Evolutionary conservation across 2,888 invertebrate genomes (phyloP).

Genomic region (Troilus luridus): DNA sequence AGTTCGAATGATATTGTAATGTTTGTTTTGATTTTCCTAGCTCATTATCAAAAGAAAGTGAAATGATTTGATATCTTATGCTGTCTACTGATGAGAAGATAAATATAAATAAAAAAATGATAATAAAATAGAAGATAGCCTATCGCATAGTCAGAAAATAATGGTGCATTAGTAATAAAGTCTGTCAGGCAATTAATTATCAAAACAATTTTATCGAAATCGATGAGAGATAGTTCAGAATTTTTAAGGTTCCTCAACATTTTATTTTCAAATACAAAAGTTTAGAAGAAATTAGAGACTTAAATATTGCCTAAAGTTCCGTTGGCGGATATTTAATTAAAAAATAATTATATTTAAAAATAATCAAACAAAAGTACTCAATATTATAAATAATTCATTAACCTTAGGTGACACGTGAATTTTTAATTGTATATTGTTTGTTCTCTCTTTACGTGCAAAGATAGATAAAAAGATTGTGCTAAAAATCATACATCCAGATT

Average conservation of each 20-base stretch:
- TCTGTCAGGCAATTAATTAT: not conserved
- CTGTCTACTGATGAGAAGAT: not conserved
- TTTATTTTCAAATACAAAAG: not conserved
- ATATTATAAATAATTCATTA: too few relatives aligned
- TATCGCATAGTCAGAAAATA: not conserved
- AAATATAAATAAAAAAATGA: not conserved
- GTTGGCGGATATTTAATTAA: too few relatives aligned
- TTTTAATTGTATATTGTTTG: too few relatives aligned
- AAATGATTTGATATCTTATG: not conserved
- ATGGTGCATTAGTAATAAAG: not conserved
- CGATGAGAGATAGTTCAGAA: not conserved
- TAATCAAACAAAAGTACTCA: too few relatives aligned
- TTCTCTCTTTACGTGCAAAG: too few relatives aligned
- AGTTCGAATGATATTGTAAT: not conserved
- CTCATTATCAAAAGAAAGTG: not conserved
- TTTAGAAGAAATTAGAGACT: too few relatives aligned
- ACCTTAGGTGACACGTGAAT: too few relatives aligned
- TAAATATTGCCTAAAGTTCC: too few relatives aligned
- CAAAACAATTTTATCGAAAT: not conserved
- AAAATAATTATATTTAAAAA: too few relatives aligned
- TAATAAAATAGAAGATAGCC: not conserved
- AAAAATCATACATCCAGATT: too few relatives aligned
- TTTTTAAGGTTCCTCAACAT: not conserved
- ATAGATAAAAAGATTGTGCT: too few relatives aligned
- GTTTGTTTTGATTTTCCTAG: not conserved